phyloP scores from a whole-genome alignment of 2,797 vertebrate genomes.

The Alcedo quadribrachys region DNA sequence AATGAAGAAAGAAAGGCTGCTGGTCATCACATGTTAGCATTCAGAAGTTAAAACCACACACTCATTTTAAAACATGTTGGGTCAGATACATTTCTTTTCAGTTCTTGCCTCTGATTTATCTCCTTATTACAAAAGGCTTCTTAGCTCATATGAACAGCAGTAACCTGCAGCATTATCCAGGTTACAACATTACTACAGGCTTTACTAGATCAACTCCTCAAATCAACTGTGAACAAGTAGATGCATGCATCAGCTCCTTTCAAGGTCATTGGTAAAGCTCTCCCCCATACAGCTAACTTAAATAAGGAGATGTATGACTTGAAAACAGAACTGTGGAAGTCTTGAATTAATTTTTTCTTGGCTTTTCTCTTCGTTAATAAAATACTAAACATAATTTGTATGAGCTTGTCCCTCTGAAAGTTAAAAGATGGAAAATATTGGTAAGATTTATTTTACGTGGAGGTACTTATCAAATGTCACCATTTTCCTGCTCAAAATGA shows the following conservation, averaged over 20 bases:
- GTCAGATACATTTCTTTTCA: neutral
- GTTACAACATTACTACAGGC: neutral
- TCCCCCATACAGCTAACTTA: neutral
- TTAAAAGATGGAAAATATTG: constrained; percentile 38
- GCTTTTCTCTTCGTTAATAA: constrained; percentile 40
- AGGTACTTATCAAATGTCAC: constrained; percentile 61
- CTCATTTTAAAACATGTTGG: neutral
- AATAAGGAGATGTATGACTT: constrained; percentile 19
- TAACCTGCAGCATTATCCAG: constrained; percentile 32
- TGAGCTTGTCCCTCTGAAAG: constrained; percentile 9
- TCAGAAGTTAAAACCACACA: neutral
- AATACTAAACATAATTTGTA: constrained; percentile 18
- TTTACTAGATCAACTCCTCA: constrained; percentile 47
- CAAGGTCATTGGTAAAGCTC: constrained; percentile 27
- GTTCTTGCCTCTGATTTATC: neutral
- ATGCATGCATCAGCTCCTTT: constrained; percentile 26
- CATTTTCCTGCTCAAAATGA: constrained; percentile 54
- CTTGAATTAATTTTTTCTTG: constrained; percentile 20
- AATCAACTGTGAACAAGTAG: constrained; percentile 44
- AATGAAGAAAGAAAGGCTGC: neutral
- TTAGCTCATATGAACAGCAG: constrained; percentile 2
- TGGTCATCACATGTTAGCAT: neutral
- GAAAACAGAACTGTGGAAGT: constrained; percentile 18
- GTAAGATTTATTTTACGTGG: constrained; percentile 51
- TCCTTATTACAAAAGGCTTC: constrained; percentile 8